Base-by-base conservation (phyloP, 2,888 invertebrate genomes). In the Agrotis clavis region DNA sequence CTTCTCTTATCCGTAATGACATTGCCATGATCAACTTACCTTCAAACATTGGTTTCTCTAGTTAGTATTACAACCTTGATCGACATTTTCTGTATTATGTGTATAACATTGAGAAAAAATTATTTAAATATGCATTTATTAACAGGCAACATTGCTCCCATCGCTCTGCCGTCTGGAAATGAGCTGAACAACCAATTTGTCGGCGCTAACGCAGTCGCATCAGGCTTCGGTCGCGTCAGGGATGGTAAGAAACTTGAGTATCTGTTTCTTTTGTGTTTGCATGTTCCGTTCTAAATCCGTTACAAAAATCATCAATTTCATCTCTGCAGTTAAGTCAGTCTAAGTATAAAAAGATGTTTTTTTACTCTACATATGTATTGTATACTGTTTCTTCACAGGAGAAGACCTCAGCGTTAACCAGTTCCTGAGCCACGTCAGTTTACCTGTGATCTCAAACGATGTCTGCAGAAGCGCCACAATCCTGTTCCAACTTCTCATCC, bases 1-100 rank as follows among this genome's bases (percentile, higher is more conserved):
- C 94, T 0, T 0, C 9, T 0, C 69, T 86, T 3, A 77, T 79
- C 35, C 88, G 90, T 41, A 92, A 94, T 71, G 94, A 94, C 67
- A 78, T 94, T 19, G 94, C 90, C 47, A 74, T 93, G 0, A 85
- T 92, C 50, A 83, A 76, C 25, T 65, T 94, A 25, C 79, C 87
- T 1, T 51, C 4, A 1, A 0, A 59, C 2, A 86, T 91, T 2
- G 0, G 69, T 11, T 59, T 83, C 1, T 84, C 88, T 45, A 72
- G 92, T 92, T 67, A 86, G 89, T 83, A 50, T 35, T 6, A 35
- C 7, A 35, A 35, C 35, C 35, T 35, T 35, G 35, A 35, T 35
- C 7, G 6, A 35, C 6, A 6, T 35, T 1, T 35, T 35, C 7
- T 7, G 35, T 35, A 35, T 35, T 30, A 30, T 5, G 30, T 5